Percentiles rank a stretch among this genome's conserved stretches.
Conservation (phyloP, 2,888 invertebrate genomes). For the Sisyra nigra region DNA sequence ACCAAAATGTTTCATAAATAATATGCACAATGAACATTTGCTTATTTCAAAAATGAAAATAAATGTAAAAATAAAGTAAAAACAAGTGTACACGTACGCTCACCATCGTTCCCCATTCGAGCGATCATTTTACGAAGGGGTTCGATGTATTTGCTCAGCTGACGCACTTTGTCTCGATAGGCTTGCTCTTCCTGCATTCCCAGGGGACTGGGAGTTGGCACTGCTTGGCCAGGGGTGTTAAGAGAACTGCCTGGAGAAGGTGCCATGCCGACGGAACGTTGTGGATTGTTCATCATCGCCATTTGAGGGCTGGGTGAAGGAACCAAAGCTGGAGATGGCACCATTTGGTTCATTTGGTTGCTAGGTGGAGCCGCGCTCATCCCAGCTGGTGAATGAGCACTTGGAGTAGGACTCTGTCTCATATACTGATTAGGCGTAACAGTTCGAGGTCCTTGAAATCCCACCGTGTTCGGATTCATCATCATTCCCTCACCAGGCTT, state of each 20-base stretch:
- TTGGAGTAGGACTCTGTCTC: constrained; percentile 64
- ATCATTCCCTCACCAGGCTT: constrained; percentile 22
- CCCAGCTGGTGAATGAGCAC: constrained; percentile 53
- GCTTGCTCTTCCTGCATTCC: constrained; percentile 69
- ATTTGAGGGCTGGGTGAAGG: constrained; percentile 51
- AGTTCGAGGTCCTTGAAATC: constrained; percentile 22
- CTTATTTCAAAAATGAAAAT: neutral
- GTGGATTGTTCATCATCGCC: constrained; percentile 32
- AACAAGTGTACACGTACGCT: constrained; percentile 17
- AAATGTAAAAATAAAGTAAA: constrained; percentile 1
- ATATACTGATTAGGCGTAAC: constrained; percentile 50
- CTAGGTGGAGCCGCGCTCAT: constrained; percentile 31
- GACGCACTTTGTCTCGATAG: constrained; percentile 84
- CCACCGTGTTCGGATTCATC: constrained; percentile 26
- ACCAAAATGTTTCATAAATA: neutral
- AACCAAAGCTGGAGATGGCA: constrained; percentile 49
- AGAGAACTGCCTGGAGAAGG: constrained; percentile 72
- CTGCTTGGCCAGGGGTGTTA: constrained; percentile 43
- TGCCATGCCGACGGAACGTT: constrained; percentile 34
- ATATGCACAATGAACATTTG: neutral
- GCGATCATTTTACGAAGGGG: constrained; percentile 83
- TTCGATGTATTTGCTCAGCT: constrained; percentile 87
- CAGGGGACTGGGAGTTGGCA: constrained; percentile 45
- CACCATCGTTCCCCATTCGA: constrained; percentile 69
- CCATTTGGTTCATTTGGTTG: constrained; percentile 41